A percentile compares a stretch with the other conserved stretches of the same genome.
phyloP scores from a whole-genome alignment of 2,888 invertebrate genomes.

The Scaptomyza cyrtandrae region DNA sequence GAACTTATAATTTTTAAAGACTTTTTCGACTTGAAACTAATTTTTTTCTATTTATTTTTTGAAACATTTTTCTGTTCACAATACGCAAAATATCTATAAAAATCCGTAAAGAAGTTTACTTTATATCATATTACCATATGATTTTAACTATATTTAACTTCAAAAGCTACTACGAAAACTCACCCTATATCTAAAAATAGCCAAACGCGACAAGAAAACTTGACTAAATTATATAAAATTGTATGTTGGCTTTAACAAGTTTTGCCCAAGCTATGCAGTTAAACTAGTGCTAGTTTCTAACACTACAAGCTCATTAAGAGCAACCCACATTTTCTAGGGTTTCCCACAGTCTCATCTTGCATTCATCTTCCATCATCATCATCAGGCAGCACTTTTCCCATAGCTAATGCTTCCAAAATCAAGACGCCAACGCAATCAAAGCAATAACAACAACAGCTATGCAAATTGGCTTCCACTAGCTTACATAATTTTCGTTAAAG shows the following conservation, averaged over 20 bases:
- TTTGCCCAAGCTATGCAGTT: conserved; percentile 3
- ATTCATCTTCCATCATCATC: conserved; percentile 31
- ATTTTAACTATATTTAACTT: too few relatives aligned
- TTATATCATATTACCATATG: too few relatives aligned
- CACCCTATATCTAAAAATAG: background rate
- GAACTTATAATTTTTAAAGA: background rate
- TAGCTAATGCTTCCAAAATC: conserved; percentile 52
- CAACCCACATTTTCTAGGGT: conserved; percentile 72
- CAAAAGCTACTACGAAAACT: background rate
- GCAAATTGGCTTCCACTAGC: conserved; percentile 68
- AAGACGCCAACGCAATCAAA: conserved; percentile 66
- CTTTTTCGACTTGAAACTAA: too few relatives aligned
- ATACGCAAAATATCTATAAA: too few relatives aligned
- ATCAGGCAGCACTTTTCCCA: conserved; percentile 72
- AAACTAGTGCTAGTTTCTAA: conserved; percentile 20
- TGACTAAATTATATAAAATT: background rate
- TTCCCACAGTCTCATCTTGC: conserved; percentile 71
- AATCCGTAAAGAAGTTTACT: too few relatives aligned
- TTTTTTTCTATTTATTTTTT: too few relatives aligned
- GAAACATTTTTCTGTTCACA: too few relatives aligned
- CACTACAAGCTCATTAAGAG: conserved; percentile 73
- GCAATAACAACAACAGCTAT: conserved; percentile 59
- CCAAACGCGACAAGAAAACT: background rate
- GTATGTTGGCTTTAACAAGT: conserved; percentile 18
- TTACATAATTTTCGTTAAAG: conserved; percentile 56